Evolutionary conservation across 2,797 vertebrate species (phyloP).

Genomic region (Rhabdophis nuchalis): DNA sequence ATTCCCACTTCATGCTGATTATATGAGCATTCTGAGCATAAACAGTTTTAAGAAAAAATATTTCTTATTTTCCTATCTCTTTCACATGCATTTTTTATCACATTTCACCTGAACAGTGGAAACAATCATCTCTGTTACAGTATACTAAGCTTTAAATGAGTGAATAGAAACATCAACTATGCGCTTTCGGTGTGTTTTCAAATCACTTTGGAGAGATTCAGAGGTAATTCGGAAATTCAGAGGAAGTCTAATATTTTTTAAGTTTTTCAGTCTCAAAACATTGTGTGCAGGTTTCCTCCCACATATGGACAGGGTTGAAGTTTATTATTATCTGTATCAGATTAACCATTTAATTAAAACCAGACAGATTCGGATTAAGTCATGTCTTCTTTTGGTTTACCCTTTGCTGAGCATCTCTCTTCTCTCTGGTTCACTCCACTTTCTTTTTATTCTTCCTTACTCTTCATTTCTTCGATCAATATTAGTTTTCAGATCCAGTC

Average conservation of each 20-base stretch:
- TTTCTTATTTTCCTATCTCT: not conserved
- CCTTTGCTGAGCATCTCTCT: not conserved
- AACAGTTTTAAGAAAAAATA: not conserved
- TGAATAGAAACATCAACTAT: not conserved
- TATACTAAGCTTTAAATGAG: not conserved
- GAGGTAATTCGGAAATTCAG: not conserved
- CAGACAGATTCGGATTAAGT: not conserved
- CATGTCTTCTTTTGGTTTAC: not conserved
- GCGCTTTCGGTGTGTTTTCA: not conserved
- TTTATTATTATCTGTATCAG: not conserved
- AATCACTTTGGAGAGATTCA: not conserved
- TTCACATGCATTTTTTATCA: not conserved
- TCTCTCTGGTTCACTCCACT: not conserved
- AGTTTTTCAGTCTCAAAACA: not conserved
- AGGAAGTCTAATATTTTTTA: not conserved
- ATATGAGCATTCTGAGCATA: not conserved
- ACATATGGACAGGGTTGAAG: not conserved
- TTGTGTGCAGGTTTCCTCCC: not conserved
- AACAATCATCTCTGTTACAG: not conserved
- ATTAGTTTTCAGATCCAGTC: not conserved
- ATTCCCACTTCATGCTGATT: not conserved
- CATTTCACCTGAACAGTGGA: not conserved
- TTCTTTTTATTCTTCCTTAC: not conserved
- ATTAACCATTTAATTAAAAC: not conserved
- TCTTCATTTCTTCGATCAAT: not conserved